phyloP scores from a whole-genome alignment of 2,888 invertebrate genomes.

The Phortica magna region DNA sequence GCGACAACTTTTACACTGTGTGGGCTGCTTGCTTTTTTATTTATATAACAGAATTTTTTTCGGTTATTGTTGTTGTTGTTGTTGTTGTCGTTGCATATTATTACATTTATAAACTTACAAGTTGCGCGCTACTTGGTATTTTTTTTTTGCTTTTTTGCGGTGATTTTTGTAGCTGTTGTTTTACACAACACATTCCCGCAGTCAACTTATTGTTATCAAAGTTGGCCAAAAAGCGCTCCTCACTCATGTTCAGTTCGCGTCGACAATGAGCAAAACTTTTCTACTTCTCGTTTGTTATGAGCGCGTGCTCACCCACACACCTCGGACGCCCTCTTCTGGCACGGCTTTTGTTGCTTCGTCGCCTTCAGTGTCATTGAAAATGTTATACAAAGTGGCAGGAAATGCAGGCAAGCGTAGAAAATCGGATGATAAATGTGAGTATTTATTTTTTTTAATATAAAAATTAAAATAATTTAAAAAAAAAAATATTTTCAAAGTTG shows the following conservation, averaged over 20 bases:
- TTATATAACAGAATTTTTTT: not conserved
- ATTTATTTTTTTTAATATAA: not conserved
- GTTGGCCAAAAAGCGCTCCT: constrained; percentile 48
- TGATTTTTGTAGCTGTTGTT: constrained; percentile 30
- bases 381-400: constrained; percentile 54
- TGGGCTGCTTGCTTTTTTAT: not conserved
- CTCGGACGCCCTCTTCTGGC: not conserved
- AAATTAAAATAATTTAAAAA: constrained; percentile 25
- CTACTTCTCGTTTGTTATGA: constrained; percentile 72
- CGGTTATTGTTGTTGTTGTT: not conserved
- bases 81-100: constrained; percentile 51
- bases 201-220: constrained; percentile 68
- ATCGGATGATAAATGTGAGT: not conserved
- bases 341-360: not conserved
- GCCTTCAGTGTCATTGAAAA: not conserved
- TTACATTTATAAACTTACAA: constrained; percentile 63
- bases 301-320: constrained; percentile 39
- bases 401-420: constrained; percentile 24
- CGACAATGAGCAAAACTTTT: constrained; percentile 72
- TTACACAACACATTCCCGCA: constrained; percentile 36
- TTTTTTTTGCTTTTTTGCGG: constrained; percentile 52
- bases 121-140: constrained; percentile 36
- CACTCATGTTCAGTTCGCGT: not conserved
- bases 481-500: not conserved
- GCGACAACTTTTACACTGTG: not conserved